Percentiles rank a stretch among this genome's conserved stretches.
Evolutionary conservation across 2,888 invertebrate genomes (phyloP).

Genomic region (Incurvaria masculella): DNA sequence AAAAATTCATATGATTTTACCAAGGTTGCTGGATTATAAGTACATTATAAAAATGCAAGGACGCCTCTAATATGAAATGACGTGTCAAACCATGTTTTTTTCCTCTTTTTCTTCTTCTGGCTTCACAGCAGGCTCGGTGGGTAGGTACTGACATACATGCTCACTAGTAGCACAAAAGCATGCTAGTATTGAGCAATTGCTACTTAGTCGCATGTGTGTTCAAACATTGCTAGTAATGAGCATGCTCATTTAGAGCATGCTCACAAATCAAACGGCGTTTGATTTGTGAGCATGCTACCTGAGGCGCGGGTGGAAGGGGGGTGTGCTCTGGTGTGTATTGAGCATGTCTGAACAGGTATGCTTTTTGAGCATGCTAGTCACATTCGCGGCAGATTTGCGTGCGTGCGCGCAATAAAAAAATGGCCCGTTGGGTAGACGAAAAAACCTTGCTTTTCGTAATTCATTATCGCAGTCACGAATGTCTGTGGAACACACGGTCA

Average conservation of each 20-base stretch:
- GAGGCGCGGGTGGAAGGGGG: slow-evolving; percentile 15
- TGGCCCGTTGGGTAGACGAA: slow-evolving; percentile 12
- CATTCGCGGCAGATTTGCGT: neutral
- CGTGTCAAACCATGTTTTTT: too few species aligned
- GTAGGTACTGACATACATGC: too few species aligned
- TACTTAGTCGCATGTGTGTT: too few species aligned
- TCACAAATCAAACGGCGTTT: slow-evolving; percentile 12
- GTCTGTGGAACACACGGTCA: slow-evolving; percentile 7
- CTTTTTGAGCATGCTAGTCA: slow-evolving; percentile 6
- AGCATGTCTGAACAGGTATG: slow-evolving; percentile 11
- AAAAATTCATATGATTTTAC: too few species aligned
- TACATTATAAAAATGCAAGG: too few species aligned
- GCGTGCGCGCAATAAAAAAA: slow-evolving; percentile 6
- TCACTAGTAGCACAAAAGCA: too few species aligned
- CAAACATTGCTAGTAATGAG: slow-evolving; percentile 12
- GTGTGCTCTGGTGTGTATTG: slow-evolving; percentile 4
- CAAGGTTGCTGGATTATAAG: too few species aligned
- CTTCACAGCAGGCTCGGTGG: too few species aligned
- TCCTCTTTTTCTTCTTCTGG: too few species aligned
- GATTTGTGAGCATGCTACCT: slow-evolving; percentile 17
- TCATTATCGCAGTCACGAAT: slow-evolving; percentile 7
- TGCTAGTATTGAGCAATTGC: too few species aligned
- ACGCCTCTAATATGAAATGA: too few species aligned
- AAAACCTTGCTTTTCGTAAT: slow-evolving; percentile 8
- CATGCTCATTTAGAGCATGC: too few species aligned